These are phyloP conservation scores for Ailurus styani DNA, from an alignment of 2,113 vertebrate species.

Conservation along the genomic window DNA sequence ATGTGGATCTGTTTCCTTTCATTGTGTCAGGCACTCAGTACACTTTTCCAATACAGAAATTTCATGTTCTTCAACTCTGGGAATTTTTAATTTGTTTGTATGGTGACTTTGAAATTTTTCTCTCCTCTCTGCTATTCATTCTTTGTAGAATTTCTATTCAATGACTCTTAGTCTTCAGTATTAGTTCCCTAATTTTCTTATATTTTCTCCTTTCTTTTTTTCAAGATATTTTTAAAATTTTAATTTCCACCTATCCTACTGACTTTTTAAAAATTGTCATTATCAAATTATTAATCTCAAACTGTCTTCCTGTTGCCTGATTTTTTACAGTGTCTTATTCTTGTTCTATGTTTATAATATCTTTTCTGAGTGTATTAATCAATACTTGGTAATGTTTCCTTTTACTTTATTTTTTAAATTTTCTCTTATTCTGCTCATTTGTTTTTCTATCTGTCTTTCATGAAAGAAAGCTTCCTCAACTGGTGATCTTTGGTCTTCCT, in stretches of 20 bases:
- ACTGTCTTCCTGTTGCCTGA: background rate
- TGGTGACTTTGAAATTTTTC: background rate
- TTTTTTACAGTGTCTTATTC: background rate
- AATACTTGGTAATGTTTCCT: background rate
- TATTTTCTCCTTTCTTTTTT: background rate
- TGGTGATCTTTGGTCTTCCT: background rate
- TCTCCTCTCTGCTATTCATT: background rate
- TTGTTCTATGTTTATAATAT: background rate
- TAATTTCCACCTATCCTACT: background rate
- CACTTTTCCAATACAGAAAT: background rate
- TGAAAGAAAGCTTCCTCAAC: background rate
- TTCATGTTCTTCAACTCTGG: background rate
- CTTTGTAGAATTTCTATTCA: background rate
- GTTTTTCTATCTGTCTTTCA: background rate
- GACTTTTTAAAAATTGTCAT: background rate
- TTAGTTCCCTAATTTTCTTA: background rate
- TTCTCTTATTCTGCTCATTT: background rate
- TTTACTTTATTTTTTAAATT: background rate
- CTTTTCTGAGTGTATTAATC: background rate
- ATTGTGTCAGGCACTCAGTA: background rate
- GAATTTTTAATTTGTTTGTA: background rate
- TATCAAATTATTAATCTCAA: slow-evolving; percentile 30
- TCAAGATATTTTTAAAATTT: slow-evolving; percentile 8
- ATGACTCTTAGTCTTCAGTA: background rate
- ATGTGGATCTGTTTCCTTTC: background rate